Base-by-base conservation (phyloP, 2,888 invertebrate species). In the Seira musarum region DNA sequence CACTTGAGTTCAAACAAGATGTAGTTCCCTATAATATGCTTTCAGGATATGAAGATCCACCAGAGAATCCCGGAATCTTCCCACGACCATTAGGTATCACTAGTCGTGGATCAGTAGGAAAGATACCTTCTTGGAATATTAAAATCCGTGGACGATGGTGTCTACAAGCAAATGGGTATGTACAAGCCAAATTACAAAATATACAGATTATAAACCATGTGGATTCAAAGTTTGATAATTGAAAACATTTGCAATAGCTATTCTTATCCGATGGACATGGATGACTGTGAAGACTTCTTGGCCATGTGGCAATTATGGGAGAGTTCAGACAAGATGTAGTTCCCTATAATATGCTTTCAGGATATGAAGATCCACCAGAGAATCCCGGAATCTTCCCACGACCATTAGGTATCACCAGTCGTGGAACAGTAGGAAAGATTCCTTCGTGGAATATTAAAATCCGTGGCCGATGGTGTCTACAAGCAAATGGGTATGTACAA, bases 401-500 rank as follows among this genome's bases (percentile, higher is more conserved):
- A n/a, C 82, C 71, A 19, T 35, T 83, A n/a, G 80, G 74, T 22
- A 68, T 83, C 19, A 73, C 64, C 2, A 57, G 72, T 40, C 70
- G 77, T 22, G 72, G 53, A 2, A 2, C 21, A 1, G 40, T 68
- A 0, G 73, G 49, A 2, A 40, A 35, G 0, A 21, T 15, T 17
- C 10, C 30, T 17, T 40, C 81, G 1, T 80, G 80, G 80, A 76
- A 83, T 49, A 83, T 83, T 25, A 2, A 61, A 1, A 83, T 83
- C 13, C 40, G 83, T 24, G 65, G 68, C 21, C 53, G 83, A 24
- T 83, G 80, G 80, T 83, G 83, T 30, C 25, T 83, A 13, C 80
- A 83, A 66, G 68, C 80, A 0, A 80, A 80, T 22, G 83, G 83
- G 83, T 82, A 60, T n/a, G n/a, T n/a, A n/a, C n/a, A n/a, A n/a